phyloP scores from a whole-genome alignment of 2,797 vertebrate genomes.

The Pogonophryne albipinna region DNA sequence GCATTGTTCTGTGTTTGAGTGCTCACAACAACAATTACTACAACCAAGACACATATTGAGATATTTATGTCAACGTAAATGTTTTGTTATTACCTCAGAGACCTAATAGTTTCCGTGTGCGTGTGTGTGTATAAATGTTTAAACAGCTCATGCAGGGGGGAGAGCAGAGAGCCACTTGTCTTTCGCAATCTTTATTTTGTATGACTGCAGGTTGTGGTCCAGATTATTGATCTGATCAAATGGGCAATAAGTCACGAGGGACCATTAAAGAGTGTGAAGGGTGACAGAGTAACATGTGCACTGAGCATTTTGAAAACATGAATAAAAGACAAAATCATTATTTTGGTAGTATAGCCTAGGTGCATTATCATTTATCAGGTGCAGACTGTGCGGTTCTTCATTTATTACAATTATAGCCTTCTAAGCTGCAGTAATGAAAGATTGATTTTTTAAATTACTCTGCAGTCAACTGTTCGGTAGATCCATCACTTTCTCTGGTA shows the following conservation, averaged over 20 bases:
- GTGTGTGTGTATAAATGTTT: constrained; percentile 16
- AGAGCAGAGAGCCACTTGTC: neutral
- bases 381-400: neutral
- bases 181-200: no score
- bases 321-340: constrained; percentile 2
- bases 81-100: constrained; percentile 13
- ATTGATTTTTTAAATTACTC: constrained; percentile 53
- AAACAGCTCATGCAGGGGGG: constrained; percentile 4
- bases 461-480: constrained; percentile 13
- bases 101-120: constrained; percentile 2
- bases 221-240: constrained; percentile 51
- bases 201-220: neutral
- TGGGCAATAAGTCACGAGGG: neutral
- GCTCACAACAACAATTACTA: constrained; percentile 1
- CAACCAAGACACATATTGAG: constrained; percentile 38
- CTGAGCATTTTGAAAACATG: neutral
- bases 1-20: constrained; percentile 18
- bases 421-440: constrained; percentile 37
- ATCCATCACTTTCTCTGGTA: constrained; percentile 37
- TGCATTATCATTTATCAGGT: constrained; percentile 2
- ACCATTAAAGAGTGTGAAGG: neutral
- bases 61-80: constrained; percentile 41
- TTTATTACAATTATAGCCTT: constrained; percentile 21
- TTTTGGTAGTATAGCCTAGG: neutral
- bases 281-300: neutral